phyloP scores from a whole-genome alignment of 2,113 vertebrate genomes.

The Ceratotherium simum region DNA sequence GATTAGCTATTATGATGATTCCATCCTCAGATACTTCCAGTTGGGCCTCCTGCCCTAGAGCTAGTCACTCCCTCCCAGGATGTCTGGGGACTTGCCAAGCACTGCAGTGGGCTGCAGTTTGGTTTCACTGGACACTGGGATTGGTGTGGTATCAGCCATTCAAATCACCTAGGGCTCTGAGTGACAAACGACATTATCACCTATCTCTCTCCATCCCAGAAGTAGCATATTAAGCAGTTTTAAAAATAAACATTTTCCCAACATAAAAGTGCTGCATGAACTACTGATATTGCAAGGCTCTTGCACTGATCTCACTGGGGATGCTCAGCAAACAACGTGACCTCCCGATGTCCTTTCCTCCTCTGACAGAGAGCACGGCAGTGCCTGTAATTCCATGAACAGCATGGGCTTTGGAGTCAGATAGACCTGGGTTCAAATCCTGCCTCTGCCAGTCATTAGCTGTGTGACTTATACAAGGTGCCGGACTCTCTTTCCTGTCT shows the following conservation, averaged over 20 bases:
- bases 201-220: background rate
- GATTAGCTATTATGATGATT: background rate
- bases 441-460: background rate
- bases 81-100: background rate
- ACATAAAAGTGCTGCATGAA: background rate
- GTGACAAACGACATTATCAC: background rate
- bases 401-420: background rate
- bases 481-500: background rate
- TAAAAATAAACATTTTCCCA: background rate
- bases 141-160: background rate
- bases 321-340: background rate
- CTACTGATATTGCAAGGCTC: background rate
- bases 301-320: background rate
- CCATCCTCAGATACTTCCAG: background rate
- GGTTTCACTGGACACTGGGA: background rate
- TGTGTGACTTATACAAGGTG: background rate
- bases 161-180: background rate
- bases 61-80: background rate
- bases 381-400: background rate
- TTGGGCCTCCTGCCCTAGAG: background rate
- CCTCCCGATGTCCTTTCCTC: background rate
- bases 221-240: background rate
- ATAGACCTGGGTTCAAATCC: background rate
- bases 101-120: background rate
- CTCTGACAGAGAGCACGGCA: background rate